These are phyloP conservation scores for Urechis unicinctus DNA, from an alignment of 2,888 invertebrate genomes.

Conservation along the genomic window DNA sequence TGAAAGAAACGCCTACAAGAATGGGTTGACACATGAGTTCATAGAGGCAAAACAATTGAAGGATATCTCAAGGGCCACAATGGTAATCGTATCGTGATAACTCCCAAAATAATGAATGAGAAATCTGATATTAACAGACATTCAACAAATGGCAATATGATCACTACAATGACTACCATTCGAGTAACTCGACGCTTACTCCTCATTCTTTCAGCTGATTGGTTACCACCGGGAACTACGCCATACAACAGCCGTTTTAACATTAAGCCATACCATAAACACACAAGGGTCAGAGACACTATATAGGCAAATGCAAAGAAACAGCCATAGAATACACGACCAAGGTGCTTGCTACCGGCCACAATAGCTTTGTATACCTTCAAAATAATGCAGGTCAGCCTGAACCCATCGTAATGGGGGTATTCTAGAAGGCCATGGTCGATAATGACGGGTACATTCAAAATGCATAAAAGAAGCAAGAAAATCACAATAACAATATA, in stretches of 20 bases:
- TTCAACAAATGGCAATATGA: slow-evolving; percentile 92
- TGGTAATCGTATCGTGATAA: slow-evolving; percentile 57
- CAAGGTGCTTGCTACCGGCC: slow-evolving; percentile 4
- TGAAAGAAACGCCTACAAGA: slow-evolving; percentile 79
- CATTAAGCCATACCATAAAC: slow-evolving; percentile 83
- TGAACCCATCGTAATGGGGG: slow-evolving; percentile 45
- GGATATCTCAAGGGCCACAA: slow-evolving; percentile 51
- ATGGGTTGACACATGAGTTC: slow-evolving; percentile 91
- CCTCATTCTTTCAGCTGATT: slow-evolving; percentile 71
- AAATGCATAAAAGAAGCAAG: slow-evolving; percentile 67
- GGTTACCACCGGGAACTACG: slow-evolving; percentile 60
- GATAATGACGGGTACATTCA: slow-evolving; percentile 42
- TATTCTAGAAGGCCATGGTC: slow-evolving; percentile 30
- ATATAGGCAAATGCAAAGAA: slow-evolving; percentile 82
- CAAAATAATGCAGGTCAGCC: slow-evolving; percentile 29
- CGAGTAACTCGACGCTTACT: slow-evolving; percentile 84
- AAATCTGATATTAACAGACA: slow-evolving; percentile 75
- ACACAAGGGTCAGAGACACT: slow-evolving; percentile 78
- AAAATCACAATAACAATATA: slow-evolving; percentile 69
- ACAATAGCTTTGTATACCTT: no score
- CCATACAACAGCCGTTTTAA: slow-evolving; percentile 79
- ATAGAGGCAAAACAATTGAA: slow-evolving; percentile 66
- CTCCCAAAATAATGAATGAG: slow-evolving; percentile 65
- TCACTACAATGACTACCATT: slow-evolving; percentile 84
- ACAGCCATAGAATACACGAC: slow-evolving; percentile 25